These are phyloP conservation scores for Corbicula japonica DNA, from an alignment of 2,888 invertebrate genomes.

Conservation along the genomic window DNA sequence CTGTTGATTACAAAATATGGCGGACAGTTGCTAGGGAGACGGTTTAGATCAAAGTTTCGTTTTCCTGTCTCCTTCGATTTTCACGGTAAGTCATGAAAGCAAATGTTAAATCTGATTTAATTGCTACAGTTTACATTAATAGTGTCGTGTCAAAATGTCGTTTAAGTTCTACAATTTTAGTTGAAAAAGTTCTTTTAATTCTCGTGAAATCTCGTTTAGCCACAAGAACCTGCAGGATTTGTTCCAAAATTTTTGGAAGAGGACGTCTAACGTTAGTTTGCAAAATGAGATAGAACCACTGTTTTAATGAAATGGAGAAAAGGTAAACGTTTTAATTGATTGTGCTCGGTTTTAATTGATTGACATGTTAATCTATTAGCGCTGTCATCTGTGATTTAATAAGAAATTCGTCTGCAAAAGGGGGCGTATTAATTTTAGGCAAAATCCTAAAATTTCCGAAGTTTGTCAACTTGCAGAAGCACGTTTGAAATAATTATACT, in stretches of 20 bases:
- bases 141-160: not conserved
- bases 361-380: not conserved
- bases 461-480: slow-evolving; percentile 12
- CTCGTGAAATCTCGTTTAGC: slow-evolving; percentile 49
- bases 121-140: not conserved
- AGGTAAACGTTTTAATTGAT: not conserved
- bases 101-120: slow-evolving; percentile 6
- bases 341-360: not conserved
- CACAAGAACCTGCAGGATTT: slow-evolving; percentile 52
- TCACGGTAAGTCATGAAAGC: slow-evolving; percentile 24
- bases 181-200: slow-evolving; percentile 14
- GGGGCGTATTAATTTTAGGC: slow-evolving; percentile 40
- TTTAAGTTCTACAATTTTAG: not conserved
- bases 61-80: not conserved
- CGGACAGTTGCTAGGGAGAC: slow-evolving; percentile 74
- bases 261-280: slow-evolving; percentile 2
- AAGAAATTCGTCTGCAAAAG: slow-evolving; percentile 44
- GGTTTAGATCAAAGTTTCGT: slow-evolving; percentile 36
- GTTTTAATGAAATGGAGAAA: not conserved
- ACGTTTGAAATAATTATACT: slow-evolving; percentile 3
- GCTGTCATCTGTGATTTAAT: slow-evolving; percentile 18
- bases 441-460: slow-evolving; percentile 30
- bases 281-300: not conserved
- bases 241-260: slow-evolving; percentile 28
- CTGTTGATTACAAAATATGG: slow-evolving; percentile 77